Conservation (phyloP, 2,888 invertebrate genomes). For the Drosophila bunnanda region DNA sequence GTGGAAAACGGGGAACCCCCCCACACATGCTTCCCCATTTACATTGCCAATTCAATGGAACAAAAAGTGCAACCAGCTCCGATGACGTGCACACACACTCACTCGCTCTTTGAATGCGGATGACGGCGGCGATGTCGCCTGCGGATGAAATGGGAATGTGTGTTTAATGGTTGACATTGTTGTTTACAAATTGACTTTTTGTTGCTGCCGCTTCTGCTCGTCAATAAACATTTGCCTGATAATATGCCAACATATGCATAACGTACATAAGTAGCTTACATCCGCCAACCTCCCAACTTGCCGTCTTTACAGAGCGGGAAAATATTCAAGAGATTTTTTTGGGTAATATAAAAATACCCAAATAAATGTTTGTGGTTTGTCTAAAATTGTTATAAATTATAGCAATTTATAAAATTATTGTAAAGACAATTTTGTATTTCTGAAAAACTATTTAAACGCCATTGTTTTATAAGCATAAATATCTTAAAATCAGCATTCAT, state of each 20-base stretch:
- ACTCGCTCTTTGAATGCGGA: slow-evolving; percentile 34
- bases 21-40: slow-evolving; percentile 1
- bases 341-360: neutral
- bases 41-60: slow-evolving; percentile 53
- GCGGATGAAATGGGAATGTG: slow-evolving; percentile 54
- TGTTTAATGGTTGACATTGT: slow-evolving; percentile 62
- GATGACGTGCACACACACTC: slow-evolving; percentile 10
- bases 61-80: slow-evolving; percentile 64
- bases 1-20: slow-evolving; percentile 4
- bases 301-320: slow-evolving; percentile 3
- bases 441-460: neutral
- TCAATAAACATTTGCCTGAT: slow-evolving; percentile 68
- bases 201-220: slow-evolving; percentile 31
- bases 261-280: slow-evolving; percentile 69
- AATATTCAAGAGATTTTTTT: neutral
- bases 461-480: neutral
- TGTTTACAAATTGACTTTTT: slow-evolving; percentile 73
- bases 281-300: slow-evolving; percentile 2
- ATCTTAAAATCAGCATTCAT: neutral
- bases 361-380: neutral
- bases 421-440: neutral
- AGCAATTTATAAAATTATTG: neutral
- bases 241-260: slow-evolving; percentile 76
- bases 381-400: neutral
- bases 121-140: slow-evolving; percentile 21